These are phyloP conservation scores for Psammodynastes pulverulentus DNA, from an alignment of 2,113 vertebrate genomes.

Conservation along the genomic window DNA sequence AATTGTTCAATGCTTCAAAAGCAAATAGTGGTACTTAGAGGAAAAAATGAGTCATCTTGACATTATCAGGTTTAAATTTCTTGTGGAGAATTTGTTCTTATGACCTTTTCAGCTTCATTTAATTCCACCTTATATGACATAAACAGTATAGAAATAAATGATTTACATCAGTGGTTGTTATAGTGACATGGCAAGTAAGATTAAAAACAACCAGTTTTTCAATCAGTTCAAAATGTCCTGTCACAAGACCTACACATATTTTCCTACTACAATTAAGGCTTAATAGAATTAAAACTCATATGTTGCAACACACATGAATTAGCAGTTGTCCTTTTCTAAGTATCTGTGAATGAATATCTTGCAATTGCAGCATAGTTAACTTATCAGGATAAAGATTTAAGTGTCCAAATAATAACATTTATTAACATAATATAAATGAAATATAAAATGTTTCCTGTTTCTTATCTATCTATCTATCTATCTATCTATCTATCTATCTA, in stretches of 20 bases:
- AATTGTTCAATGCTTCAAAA: constrained; percentile 27
- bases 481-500: background rate
- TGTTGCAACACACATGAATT: background rate
- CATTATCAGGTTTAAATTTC: constrained; percentile 63
- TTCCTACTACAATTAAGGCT: background rate
- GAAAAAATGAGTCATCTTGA: constrained; percentile 65
- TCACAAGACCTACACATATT: constrained; percentile 37
- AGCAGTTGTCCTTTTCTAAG: background rate
- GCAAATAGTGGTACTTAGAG: constrained; percentile 57
- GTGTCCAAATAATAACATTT: background rate
- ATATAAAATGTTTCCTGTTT: background rate
- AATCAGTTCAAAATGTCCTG: constrained; percentile 43
- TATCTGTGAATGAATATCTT: background rate
- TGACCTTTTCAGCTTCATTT: constrained; percentile 70
- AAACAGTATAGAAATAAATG: constrained; percentile 56
- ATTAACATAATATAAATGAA: background rate
- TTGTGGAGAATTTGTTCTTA: constrained; percentile 59
- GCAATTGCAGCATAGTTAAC: background rate
- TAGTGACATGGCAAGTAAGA: constrained; percentile 62
- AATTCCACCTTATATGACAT: constrained; percentile 62
- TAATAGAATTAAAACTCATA: background rate
- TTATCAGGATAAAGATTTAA: background rate
- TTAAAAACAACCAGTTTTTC: constrained; percentile 46
- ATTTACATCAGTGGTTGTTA: constrained; percentile 68
- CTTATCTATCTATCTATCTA: background rate